These are phyloP conservation scores for Otus sunia DNA, from an alignment of 2,113 vertebrate genomes.

Conservation along the genomic window DNA sequence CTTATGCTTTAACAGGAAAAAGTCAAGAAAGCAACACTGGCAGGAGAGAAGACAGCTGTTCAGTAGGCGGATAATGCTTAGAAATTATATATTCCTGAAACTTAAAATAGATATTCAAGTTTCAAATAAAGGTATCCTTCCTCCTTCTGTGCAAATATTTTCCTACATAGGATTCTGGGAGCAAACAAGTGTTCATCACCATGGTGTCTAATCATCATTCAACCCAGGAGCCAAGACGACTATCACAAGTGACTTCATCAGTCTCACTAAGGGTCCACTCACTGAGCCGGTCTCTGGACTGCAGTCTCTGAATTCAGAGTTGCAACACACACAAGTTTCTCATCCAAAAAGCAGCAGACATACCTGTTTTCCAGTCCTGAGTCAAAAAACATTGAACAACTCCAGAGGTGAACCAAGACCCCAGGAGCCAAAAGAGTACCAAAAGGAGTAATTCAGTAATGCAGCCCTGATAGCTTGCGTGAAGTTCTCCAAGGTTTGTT, in stretches of 20 bases:
- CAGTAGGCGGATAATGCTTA: constrained; percentile 61
- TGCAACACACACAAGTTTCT: neutral
- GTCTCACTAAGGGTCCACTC: neutral
- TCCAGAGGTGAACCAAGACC: neutral
- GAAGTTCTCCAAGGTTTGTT: neutral
- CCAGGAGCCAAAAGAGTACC: neutral
- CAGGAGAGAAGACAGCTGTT: constrained; percentile 56
- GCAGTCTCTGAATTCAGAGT: neutral
- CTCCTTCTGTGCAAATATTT: constrained; percentile 46
- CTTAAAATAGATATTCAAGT: constrained; percentile 59
- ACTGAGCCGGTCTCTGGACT: neutral
- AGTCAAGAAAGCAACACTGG: neutral
- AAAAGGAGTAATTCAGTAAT: neutral
- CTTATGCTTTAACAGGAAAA: neutral
- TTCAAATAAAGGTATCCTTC: constrained; percentile 53
- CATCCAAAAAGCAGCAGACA: neutral
- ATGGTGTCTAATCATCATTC: neutral
- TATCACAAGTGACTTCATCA: neutral
- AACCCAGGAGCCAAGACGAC: neutral
- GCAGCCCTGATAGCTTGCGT: neutral
- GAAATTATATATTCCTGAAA: constrained; percentile 50
- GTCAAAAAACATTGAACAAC: neutral
- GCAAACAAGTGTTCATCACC: neutral
- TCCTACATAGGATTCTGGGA: constrained; percentile 3
- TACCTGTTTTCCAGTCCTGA: neutral